phyloP scores from a whole-genome alignment of 2,888 invertebrate species.

The Pyrochroa serraticornis region DNA sequence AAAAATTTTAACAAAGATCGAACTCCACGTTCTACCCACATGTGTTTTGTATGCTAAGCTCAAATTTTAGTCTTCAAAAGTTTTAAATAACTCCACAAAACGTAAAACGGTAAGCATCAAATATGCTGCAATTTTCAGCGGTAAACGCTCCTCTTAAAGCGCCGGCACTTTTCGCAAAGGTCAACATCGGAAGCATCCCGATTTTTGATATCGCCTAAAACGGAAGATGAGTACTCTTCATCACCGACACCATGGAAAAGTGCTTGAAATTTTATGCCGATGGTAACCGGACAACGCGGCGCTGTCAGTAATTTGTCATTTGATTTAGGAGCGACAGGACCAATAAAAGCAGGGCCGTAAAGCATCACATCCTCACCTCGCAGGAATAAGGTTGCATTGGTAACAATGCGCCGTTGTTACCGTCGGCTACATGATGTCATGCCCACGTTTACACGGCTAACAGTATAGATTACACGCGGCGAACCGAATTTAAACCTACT shows the following conservation, averaged over 20 bases:
- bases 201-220: neutral
- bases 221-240: slow-evolving; percentile 12
- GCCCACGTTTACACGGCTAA: slow-evolving; percentile 6
- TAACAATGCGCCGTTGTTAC: slow-evolving; percentile 10
- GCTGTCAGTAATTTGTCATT: slow-evolving; percentile 7
- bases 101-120: too few species aligned
- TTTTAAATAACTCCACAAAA: too few species aligned
- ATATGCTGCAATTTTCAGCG: too few species aligned
- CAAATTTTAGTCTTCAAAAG: too few species aligned
- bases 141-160: too few species aligned
- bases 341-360: slow-evolving; percentile 4
- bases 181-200: neutral
- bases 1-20: too few species aligned
- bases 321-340: slow-evolving; percentile 1
- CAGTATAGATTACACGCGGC: slow-evolving; percentile 25
- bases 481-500: slow-evolving; percentile 34
- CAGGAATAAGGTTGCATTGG: neutral
- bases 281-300: too few species aligned
- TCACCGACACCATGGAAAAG: slow-evolving; percentile 3
- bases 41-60: too few species aligned
- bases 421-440: slow-evolving; percentile 7
- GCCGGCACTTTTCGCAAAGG: too few species aligned
- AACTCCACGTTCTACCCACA: too few species aligned
- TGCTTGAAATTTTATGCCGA: slow-evolving; percentile 15
- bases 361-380: neutral